Evolutionary conservation across 2,797 vertebrate genomes (phyloP), one percentile per base, ranked within the genome.

Genomic region (Danio choprae): DNA sequence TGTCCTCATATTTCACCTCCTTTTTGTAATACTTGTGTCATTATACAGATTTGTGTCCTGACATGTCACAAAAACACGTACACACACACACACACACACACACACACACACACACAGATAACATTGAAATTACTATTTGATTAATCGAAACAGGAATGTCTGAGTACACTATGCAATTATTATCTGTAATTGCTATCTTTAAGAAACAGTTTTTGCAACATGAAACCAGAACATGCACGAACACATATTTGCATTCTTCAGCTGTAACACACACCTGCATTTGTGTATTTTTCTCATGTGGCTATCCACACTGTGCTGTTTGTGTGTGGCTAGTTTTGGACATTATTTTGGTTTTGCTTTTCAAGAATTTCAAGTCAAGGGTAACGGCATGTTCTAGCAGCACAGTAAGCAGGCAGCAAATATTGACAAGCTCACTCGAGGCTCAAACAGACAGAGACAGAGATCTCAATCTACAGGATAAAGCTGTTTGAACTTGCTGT

Each of bases 401-500:
- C 22, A 29, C 7, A 7, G 29, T 43, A 29, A 62, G 46, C 77
- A 51, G 67, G 44, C 40, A 59, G 75, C 82, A 91, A 92, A 92
- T 91, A 92, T 90, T 92, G 91, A 91, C 89, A 86, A 80, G 68
- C 55, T 86, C 36, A 46, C 51, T 83, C 71, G 56, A 85, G 84
- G 90, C 88, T 86, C 84, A 86, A 82, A 85, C 77, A 46, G 56
- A 16, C 16, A 70, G 18, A 15, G 74, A 75, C 9, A 46, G 60
- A 73, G 44, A 13, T n/a, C 69, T 48, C 69, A 15, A 36, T 36
- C 51, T 59, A 56, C 44, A 1, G 53, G 75, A 68, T 78, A 70
- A 74, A 64, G 44, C 58, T 64, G 50, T 58, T 70, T 64, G 44
- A 77, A 64, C 70, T 18, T 81, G 79, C 40, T 64, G 58, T 56